phyloP scores from a whole-genome alignment of 2,113 vertebrate species.

The Amazona vittata region DNA sequence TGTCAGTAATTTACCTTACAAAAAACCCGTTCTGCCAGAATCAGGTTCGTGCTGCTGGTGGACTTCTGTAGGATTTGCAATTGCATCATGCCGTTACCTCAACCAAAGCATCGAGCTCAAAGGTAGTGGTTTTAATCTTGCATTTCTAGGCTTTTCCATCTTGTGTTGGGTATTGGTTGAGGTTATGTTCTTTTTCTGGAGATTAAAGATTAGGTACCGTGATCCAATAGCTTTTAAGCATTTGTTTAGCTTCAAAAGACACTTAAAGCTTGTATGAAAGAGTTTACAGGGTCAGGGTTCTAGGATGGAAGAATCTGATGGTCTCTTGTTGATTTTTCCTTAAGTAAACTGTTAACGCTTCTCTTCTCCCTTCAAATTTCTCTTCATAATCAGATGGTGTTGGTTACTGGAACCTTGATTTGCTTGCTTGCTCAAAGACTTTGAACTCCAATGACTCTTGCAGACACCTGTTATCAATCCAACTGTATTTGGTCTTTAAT shows the following conservation, averaged over 20 bases:
- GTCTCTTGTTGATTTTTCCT: neutral
- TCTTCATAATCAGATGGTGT: neutral
- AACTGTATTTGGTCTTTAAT: neutral
- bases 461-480: neutral
- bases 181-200: neutral
- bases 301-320: neutral
- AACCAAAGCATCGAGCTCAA: neutral
- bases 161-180: neutral
- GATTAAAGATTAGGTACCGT: neutral
- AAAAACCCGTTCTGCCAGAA: neutral
- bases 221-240: neutral
- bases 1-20: conserved; percentile 64
- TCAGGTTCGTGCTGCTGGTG: neutral
- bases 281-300: neutral
- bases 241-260: neutral
- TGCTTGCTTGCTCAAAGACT: neutral
- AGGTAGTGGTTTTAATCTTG: neutral
- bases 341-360: neutral
- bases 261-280: neutral
- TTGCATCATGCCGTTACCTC: neutral
- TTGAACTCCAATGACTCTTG: neutral
- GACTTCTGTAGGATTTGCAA: neutral
- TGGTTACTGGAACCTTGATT: neutral
- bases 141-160: neutral
- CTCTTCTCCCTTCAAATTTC: neutral